These are phyloP conservation scores for Agrochola litura DNA, from an alignment of 2,888 invertebrate genomes.

Conservation along the genomic window DNA sequence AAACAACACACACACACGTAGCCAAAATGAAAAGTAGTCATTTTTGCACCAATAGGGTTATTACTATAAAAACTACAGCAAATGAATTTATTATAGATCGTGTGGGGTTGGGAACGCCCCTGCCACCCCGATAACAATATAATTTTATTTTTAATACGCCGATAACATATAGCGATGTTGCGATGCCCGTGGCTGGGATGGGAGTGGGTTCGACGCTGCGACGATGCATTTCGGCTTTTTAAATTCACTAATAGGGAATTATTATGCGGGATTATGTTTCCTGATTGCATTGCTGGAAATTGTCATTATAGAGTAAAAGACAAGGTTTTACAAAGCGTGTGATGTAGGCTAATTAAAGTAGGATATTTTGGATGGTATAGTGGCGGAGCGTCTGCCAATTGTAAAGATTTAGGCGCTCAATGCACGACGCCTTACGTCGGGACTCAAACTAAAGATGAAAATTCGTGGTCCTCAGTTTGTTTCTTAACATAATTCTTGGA, in stretches of 20 bases:
- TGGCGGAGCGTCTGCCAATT: not conserved
- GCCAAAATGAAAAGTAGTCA: slow-evolving; percentile 86
- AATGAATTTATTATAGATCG: slow-evolving; percentile 88
- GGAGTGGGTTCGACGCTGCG: slow-evolving; percentile 46
- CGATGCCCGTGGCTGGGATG: slow-evolving; percentile 29
- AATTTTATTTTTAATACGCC: slow-evolving; percentile 84
- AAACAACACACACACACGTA: slow-evolving; percentile 74
- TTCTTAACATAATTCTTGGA: not conserved
- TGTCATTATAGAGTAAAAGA: not conserved
- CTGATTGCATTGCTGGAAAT: slow-evolving; percentile 32
- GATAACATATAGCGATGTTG: slow-evolving; percentile 64
- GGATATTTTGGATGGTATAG: no score
- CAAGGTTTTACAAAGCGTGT: not conserved
- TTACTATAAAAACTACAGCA: slow-evolving; percentile 89
- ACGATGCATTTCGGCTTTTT: slow-evolving; percentile 31
- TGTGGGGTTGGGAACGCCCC: slow-evolving; percentile 71
- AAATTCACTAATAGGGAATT: slow-evolving; percentile 45
- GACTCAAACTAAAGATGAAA: not conserved
- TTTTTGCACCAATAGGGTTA: slow-evolving; percentile 89
- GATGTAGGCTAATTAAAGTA: not conserved
- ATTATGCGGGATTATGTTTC: slow-evolving; percentile 41
- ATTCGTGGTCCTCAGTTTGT: not conserved
- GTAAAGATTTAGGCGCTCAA: not conserved
- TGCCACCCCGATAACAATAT: slow-evolving; percentile 73
- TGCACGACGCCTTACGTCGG: not conserved